Evolutionary conservation across 2,888 invertebrate genomes (phyloP).

Genomic region (Encarsia formosa): DNA sequence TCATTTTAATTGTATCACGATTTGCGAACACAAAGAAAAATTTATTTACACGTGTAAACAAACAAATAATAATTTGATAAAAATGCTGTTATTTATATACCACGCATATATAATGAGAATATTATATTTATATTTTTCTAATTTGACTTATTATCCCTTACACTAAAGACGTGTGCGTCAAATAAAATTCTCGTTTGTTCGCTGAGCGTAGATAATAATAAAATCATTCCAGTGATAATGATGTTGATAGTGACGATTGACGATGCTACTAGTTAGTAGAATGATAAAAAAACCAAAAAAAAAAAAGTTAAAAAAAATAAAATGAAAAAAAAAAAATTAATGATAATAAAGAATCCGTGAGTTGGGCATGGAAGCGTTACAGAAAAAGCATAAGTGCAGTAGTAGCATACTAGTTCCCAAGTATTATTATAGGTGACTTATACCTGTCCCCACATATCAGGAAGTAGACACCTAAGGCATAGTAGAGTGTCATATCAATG

Average conservation of each 20-base stretch:
- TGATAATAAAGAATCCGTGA: background rate
- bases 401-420: slow-evolving; percentile 45
- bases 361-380: slow-evolving; percentile 20
- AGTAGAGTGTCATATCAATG: slow-evolving; percentile 48
- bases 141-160: slow-evolving; percentile 24
- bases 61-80: slow-evolving; percentile 16
- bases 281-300: slow-evolving; percentile 1
- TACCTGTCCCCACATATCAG: slow-evolving; percentile 49
- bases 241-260: no score
- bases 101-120: slow-evolving; percentile 26
- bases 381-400: slow-evolving; percentile 36
- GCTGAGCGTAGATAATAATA: slow-evolving; percentile 3
- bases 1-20: slow-evolving; percentile 6
- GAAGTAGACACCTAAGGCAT: slow-evolving; percentile 44
- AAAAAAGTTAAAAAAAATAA: background rate
- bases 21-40: background rate
- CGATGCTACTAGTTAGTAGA: slow-evolving; percentile 22
- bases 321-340: background rate
- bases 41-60: background rate
- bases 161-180: slow-evolving; percentile 3
- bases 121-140: slow-evolving; percentile 28
- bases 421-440: slow-evolving; percentile 48
- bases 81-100: slow-evolving; percentile 17
- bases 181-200: slow-evolving; percentile 8
- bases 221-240: slow-evolving; percentile 28